Evolutionary conservation across 2,888 invertebrate genomes (phyloP).

Genomic region (Eilema sororculum): DNA sequence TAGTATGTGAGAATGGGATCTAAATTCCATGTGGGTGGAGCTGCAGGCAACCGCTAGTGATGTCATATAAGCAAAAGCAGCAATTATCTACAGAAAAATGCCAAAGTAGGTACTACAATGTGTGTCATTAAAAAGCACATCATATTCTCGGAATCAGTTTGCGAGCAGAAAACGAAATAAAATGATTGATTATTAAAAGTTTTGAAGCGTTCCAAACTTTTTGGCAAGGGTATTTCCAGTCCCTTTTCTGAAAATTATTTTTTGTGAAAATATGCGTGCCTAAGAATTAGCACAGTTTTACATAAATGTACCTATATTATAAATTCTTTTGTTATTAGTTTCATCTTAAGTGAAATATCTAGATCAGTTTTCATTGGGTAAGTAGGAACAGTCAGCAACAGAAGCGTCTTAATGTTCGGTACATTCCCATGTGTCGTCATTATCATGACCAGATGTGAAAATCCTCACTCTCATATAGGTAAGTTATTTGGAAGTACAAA

Average conservation of each 20-base stretch:
- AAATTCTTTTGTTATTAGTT: too few relatives aligned
- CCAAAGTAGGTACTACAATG: background rate
- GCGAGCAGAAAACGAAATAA: slow-evolving; percentile 1
- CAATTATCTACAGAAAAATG: too few relatives aligned
- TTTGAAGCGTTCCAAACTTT: background rate
- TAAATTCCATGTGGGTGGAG: too few relatives aligned
- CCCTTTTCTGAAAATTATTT: background rate
- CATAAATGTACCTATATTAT: background rate
- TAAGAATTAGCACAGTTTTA: background rate
- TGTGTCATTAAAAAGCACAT: background rate
- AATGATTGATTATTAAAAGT: slow-evolving; percentile 19
- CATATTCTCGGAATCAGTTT: background rate
- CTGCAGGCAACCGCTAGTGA: too few relatives aligned
- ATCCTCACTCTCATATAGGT: background rate
- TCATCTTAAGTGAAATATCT: too few relatives aligned
- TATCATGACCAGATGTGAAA: too few relatives aligned
- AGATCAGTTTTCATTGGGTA: background rate
- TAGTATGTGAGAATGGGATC: too few relatives aligned
- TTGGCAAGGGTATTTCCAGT: background rate
- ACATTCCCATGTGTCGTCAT: too few relatives aligned
- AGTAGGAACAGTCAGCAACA: background rate
- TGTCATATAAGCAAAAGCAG: too few relatives aligned
- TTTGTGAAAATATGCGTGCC: background rate
- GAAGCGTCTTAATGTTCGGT: background rate
- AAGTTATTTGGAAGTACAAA: background rate